Evolutionary conservation across 2,113 vertebrate species (phyloP), one percentile per base, ranked within the genome.

Genomic region (Merops nubicus): DNA sequence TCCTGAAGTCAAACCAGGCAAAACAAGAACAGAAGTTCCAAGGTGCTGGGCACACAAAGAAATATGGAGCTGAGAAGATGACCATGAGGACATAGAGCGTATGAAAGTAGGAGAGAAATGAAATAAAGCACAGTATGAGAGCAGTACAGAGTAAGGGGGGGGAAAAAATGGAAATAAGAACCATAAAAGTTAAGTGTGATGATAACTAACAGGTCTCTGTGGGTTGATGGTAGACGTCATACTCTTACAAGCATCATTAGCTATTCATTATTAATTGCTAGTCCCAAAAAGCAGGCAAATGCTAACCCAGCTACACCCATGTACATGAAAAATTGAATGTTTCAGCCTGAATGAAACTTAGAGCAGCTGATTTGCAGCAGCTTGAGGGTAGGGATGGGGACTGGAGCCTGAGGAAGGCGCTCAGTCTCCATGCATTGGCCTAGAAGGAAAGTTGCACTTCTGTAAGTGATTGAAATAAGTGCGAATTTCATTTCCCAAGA

Each of bases 21-120:
- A 89, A 93, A 57, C n/a, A 73, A 83, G 33, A 91, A 25, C 16
- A 86, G 45, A 70, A 81, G 31, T 64, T 91, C 21, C 31, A 63
- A 57, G n/a, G 91, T 43, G 6, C 15, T 9, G 4, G 28, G 15
- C 16, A 59, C n/a, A 31, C 21, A 29, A 91, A 77, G 53, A 74
- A 84, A 42, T 77, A 63, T 6, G 34, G 89, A 59, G 11, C 22
- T 62, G 33, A 78, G 33, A 74, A 5, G 9, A 29, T 2, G 13
- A 69, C 29, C 15, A 22, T 13, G 33, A 83, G 28, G 15, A 26
- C 0, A 0, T 12, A 2, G 17, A 56, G 81, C 75, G 8, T 43
- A 68, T 2, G 20, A 60, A 75, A 84, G 79, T 28, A 48, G 7
- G 51, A 85, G 9, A 60, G 13, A 85, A 94, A 50, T 60, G 53